Evolutionary conservation across 1,140 invertebrate genomes (phyloP), one percentile per base, ranked within the genome.

Genomic region (Metaphire vulgaris): DNA sequence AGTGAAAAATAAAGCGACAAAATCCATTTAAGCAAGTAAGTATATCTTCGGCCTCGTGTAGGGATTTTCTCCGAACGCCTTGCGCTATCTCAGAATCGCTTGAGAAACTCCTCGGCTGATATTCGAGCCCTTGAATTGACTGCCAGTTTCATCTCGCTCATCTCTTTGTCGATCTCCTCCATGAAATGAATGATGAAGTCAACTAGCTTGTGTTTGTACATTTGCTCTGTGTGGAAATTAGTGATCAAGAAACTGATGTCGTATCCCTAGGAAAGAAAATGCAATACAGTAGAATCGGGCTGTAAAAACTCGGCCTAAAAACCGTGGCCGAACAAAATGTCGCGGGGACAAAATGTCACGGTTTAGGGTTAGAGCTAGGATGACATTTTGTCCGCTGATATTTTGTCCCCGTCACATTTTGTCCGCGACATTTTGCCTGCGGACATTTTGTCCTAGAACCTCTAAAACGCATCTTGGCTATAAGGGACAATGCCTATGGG

Each of bases 121-220:
- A 98, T 96, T 85, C 98, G 90, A 78, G 97, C 98, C 82, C 98
- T 89, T 28, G 97, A 96, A 88, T 99, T 99, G 34, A 98, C 93
- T 1, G 96, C 95, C 78, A 99, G 86, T 87, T 99, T 99, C 96
- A 99, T 99, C 88, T 99, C 97, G 85, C 95, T 99, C 77, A 99
- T 98, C 89, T 99, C 98, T 86, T 99, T 98, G 86, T 99, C 98
- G 81, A 99, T 99, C 88, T 99, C 98, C 86, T 99, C 97, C 97
- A 99, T 99, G 85, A 99, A 99, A 86, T 98, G 93, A 84, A 99
- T 98, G 69, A 99, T 93, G 89, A 99, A 99, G 87, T 99, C 97
- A 2, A 99, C 96, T 77, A 99, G 89, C 72, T 99, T 99, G 84
- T 99, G 96, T 89, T 99, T 99, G 88, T 94, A 99, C 98, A 99